Evolutionary conservation across 2,888 invertebrate species (phyloP).

Genomic region (Cosmia pyralina): DNA sequence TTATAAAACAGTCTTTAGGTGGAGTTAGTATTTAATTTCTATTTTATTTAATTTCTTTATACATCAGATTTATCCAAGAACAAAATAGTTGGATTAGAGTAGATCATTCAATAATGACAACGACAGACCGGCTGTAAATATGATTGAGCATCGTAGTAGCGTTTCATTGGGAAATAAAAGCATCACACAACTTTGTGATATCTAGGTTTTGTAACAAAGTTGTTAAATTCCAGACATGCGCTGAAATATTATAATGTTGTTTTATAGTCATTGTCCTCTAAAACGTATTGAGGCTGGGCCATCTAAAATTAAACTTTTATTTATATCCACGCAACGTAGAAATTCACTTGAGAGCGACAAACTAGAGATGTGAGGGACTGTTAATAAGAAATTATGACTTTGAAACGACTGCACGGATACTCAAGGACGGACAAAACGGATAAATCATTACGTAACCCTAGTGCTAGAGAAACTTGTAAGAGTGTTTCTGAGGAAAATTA

Average conservation of each 20-base stretch:
- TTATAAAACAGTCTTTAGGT: background rate
- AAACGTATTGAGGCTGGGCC: conserved; percentile 70
- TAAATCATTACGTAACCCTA: conserved; percentile 47
- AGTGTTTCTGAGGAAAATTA: conserved; percentile 39
- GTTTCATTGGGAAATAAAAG: conserved; percentile 13
- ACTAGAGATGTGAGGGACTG: conserved; percentile 58
- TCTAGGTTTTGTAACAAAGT: conserved; percentile 16
- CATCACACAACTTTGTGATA: conserved; percentile 30
- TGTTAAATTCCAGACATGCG: conserved; percentile 37
- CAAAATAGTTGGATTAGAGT: background rate
- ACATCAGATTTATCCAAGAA: background rate
- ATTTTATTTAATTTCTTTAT: too few species aligned
- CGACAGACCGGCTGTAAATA: background rate
- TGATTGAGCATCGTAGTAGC: conserved; percentile 4
- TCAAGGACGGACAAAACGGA: conserved; percentile 38
- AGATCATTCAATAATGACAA: conserved; percentile 6
- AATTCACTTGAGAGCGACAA: conserved; percentile 63
- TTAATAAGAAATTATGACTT: conserved; percentile 61
- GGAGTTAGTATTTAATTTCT: too few species aligned
- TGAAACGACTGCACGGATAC: conserved; percentile 48
- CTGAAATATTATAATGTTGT: conserved; percentile 43
- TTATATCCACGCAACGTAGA: conserved; percentile 69
- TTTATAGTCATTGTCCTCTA: conserved; percentile 70
- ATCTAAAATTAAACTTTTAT: conserved; percentile 74
- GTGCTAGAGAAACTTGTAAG: conserved; percentile 11